These are phyloP conservation scores for Sylvia borin DNA, from an alignment of 2,797 vertebrate species.

Conservation along the genomic window DNA sequence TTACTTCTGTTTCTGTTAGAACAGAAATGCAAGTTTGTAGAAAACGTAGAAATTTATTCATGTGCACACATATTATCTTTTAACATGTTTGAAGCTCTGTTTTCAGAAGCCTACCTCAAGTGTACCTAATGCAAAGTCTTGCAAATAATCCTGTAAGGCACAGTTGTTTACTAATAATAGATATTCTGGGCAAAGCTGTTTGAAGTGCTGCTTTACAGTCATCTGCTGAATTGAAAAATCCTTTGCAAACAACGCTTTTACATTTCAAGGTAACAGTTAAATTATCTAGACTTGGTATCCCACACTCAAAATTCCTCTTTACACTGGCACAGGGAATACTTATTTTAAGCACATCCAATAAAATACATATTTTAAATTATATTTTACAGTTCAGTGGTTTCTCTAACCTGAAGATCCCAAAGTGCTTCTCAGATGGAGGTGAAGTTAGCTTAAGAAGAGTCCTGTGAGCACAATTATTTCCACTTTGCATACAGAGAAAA, in stretches of 20 bases:
- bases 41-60: not conserved
- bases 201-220: conserved; percentile 44
- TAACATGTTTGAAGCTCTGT: not conserved
- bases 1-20: conserved; percentile 9
- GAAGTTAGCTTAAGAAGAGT: conserved; percentile 46
- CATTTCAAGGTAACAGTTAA: conserved; percentile 55
- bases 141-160: conserved; percentile 40
- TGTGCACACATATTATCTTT: not conserved
- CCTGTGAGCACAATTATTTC: conserved; percentile 50
- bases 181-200: conserved; percentile 37
- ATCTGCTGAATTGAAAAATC: conserved; percentile 44
- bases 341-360: conserved; percentile 37
- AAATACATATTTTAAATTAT: conserved; percentile 57
- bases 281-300: conserved; percentile 13
- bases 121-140: conserved; percentile 6
- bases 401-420: conserved; percentile 45
- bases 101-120: conserved; percentile 21
- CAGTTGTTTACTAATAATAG: conserved; percentile 57
- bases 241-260: conserved; percentile 31
- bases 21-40: not conserved
- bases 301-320: not conserved
- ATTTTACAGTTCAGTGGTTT: conserved; percentile 58
- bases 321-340: not conserved
- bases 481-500: conserved; percentile 36
- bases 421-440: conserved; percentile 33